phyloP scores from a whole-genome alignment of 2,797 vertebrate species.

The Tiaroga cobitis region DNA sequence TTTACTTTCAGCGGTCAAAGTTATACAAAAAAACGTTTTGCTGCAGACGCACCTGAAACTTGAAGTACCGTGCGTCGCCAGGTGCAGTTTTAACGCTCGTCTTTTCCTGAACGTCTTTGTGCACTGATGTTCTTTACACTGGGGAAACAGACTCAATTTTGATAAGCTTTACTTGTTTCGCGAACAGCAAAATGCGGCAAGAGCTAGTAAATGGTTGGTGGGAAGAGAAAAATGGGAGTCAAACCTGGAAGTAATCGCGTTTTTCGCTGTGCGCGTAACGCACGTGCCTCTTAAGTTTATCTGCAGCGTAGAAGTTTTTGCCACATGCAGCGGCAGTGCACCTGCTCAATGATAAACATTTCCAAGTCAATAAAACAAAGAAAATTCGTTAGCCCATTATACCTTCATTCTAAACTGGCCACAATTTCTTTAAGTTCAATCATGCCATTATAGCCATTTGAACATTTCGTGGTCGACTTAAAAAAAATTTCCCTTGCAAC shows the following conservation, averaged over 20 bases:
- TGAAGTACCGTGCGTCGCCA: slow-evolving; percentile 63
- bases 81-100: slow-evolving; percentile 71
- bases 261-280: slow-evolving; percentile 67
- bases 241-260: slow-evolving; percentile 74
- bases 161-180: not conserved
- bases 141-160: not conserved
- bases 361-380: not conserved
- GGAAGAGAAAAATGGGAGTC: fast-evolving
- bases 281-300: slow-evolving; percentile 71
- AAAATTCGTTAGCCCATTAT: fast-evolving
- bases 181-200: not conserved
- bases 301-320: slow-evolving; percentile 57
- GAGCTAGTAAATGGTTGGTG: not conserved
- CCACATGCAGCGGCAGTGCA: slow-evolving; percentile 67
- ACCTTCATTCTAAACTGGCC: not conserved
- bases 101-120: slow-evolving; percentile 77
- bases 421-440: not conserved
- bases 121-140: slow-evolving; percentile 78
- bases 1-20: not conserved
- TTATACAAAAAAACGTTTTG: not conserved
- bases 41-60: slow-evolving; percentile 71
- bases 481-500: too few species aligned
- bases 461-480: too few species aligned
- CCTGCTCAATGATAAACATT: slow-evolving; percentile 57
- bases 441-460: too few species aligned